These are phyloP conservation scores for Pangasius krempfi DNA, from an alignment of 2,797 vertebrate genomes.

Conservation along the genomic window DNA sequence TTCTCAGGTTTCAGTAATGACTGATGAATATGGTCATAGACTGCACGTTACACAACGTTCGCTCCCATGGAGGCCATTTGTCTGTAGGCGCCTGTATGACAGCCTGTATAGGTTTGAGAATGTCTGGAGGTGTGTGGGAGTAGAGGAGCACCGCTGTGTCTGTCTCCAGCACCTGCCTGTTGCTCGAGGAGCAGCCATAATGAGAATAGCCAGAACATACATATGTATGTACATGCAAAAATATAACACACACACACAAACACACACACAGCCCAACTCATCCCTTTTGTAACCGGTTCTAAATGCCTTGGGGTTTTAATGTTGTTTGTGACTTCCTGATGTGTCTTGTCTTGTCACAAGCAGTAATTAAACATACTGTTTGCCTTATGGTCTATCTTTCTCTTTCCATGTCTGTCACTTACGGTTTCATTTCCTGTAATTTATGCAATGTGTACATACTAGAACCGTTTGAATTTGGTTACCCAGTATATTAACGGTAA, in stretches of 20 bases:
- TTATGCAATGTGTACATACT: slow-evolving; percentile 1
- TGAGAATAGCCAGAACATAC: not conserved
- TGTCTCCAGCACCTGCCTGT: slow-evolving; percentile 39
- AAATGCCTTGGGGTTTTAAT: not conserved
- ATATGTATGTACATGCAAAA: not conserved
- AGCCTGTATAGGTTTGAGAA: slow-evolving; percentile 17
- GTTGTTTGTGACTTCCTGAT: not conserved
- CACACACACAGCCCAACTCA: not conserved
- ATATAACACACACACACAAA: not conserved
- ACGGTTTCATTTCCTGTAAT: not conserved
- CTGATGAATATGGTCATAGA: not conserved
- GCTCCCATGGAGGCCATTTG: slow-evolving; percentile 18
- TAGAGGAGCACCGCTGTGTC: slow-evolving; percentile 18
- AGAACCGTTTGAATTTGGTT: slow-evolving; percentile 9
- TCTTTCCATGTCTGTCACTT: not conserved
- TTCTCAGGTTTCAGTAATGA: not conserved
- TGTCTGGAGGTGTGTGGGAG: slow-evolving; percentile 44
- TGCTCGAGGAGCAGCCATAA: not conserved
- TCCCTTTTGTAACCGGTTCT: not conserved
- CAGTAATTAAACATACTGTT: slow-evolving; percentile 19
- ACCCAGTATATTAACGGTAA: not conserved
- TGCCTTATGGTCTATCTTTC: not conserved
- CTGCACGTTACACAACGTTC: not conserved
- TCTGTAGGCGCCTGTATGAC: slow-evolving; percentile 20
- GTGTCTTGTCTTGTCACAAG: not conserved